Conservation (phyloP, 2,888 invertebrate genomes). For the Sycophila texana region DNA sequence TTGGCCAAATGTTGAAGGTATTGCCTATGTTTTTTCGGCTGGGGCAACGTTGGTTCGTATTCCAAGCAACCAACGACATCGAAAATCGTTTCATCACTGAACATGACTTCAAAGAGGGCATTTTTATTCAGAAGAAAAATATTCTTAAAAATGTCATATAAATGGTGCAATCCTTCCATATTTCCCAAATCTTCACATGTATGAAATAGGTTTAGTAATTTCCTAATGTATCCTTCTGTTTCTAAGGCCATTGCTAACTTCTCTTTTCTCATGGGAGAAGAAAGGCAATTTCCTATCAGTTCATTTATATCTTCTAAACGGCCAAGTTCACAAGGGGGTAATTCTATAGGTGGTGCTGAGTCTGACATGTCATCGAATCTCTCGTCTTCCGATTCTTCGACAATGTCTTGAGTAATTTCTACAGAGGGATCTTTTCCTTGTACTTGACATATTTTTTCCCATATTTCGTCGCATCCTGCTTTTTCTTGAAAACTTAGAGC, state of each 20-base stretch:
- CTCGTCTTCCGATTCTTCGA: conserved; percentile 97
- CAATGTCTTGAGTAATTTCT: conserved; percentile 97
- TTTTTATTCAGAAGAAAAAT: conserved; percentile 99
- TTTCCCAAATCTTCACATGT: conserved; percentile 98
- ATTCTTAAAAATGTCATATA: conserved; percentile 98
- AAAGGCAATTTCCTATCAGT: conserved; percentile 90
- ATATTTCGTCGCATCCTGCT: conserved; percentile 99
- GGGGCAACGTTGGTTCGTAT: conserved; percentile 92
- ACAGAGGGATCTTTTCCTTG: conserved; percentile 99
- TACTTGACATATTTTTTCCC: conserved; percentile 99
- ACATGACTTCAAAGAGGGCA: conserved; percentile 97
- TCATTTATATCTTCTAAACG: conserved; percentile 97
- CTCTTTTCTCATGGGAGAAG: conserved; percentile 93
- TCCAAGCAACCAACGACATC: conserved; percentile 99
- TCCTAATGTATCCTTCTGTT: conserved; percentile 95
- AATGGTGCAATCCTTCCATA: conserved; percentile 93
- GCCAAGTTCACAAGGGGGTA: conserved; percentile 96
- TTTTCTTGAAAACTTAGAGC: conserved; percentile 99
- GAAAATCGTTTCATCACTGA: conserved; percentile 96
- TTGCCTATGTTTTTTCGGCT: conserved; percentile 95
- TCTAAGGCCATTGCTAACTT: conserved; percentile 95
- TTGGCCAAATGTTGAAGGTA: conserved; percentile 95
- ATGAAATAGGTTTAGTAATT: conserved; percentile 95
- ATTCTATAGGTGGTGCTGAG: conserved; percentile 93
- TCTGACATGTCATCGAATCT: conserved; percentile 97